Conservation (phyloP, 2,888 invertebrate species). For the Drosophila incognita region DNA sequence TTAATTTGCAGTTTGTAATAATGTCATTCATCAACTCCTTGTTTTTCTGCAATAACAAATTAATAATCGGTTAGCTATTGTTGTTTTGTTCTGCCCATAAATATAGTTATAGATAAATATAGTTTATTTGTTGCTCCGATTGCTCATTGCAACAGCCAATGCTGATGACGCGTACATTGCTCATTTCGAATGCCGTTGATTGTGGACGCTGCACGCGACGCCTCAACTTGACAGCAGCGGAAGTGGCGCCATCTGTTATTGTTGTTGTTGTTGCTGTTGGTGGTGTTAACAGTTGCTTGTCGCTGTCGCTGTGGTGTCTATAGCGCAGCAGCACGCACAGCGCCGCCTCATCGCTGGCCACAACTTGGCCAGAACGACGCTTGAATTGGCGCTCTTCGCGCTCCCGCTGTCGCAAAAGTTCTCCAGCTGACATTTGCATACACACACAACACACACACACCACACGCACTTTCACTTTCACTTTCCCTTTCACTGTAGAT, state of each 20-base stretch:
- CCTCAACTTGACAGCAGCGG: slow-evolving; percentile 56
- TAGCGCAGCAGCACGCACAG: slow-evolving; percentile 78
- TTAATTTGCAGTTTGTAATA: slow-evolving; percentile 88
- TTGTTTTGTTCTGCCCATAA: not conserved
- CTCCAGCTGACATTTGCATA: slow-evolving; percentile 33
- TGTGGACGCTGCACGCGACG: slow-evolving; percentile 58
- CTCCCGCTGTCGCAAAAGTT: slow-evolving; percentile 14
- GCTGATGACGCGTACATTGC: slow-evolving; percentile 56
- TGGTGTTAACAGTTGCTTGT: slow-evolving; percentile 18
- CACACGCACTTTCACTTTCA: slow-evolving; percentile 30
- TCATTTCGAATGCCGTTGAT: slow-evolving; percentile 70
- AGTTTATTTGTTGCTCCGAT: slow-evolving; percentile 1
- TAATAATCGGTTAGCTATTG: slow-evolving; percentile 6
- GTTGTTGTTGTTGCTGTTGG: slow-evolving; percentile 13
- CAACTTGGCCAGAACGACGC: slow-evolving; percentile 81
- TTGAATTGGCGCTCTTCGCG: slow-evolving; percentile 40
- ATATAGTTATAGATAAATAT: slow-evolving; percentile 3
- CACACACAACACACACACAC: not conserved
- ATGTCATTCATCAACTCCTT: slow-evolving; percentile 91
- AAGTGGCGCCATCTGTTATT: slow-evolving; percentile 49
- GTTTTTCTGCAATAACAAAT: slow-evolving; percentile 88
- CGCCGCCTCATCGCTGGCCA: slow-evolving; percentile 74
- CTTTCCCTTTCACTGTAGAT: slow-evolving; percentile 35
- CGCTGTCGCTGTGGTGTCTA: slow-evolving; percentile 54
- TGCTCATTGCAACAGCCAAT: slow-evolving; percentile 11